Conservation (phyloP, 1,140 invertebrate species). For the Aradophagus sp. region DNA sequence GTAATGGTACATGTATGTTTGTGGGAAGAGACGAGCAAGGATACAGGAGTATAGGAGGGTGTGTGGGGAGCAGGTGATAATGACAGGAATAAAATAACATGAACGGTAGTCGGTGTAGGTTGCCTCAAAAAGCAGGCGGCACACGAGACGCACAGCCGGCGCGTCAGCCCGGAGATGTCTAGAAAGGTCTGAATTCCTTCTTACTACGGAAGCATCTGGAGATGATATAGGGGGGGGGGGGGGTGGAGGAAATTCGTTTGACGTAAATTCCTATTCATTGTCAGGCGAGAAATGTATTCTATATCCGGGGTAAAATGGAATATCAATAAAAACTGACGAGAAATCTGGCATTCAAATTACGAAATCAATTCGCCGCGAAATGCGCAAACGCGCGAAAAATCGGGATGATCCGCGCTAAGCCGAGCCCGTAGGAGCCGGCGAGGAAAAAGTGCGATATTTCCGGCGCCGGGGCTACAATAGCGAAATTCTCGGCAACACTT, state of each 20-base stretch:
- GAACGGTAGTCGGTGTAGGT: too few relatives aligned
- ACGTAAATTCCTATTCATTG: constrained; percentile 17
- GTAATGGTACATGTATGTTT: too few relatives aligned
- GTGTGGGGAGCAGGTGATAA: too few relatives aligned
- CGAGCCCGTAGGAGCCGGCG: constrained; percentile 36
- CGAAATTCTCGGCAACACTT: constrained; percentile 50
- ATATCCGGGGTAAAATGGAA: constrained; percentile 25
- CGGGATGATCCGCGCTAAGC: constrained; percentile 44
- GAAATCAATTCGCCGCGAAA: constrained; percentile 41
- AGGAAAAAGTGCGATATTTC: constrained; percentile 49
- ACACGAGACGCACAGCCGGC: too few relatives aligned
- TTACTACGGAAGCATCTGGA: too few relatives aligned
- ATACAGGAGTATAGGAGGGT: too few relatives aligned
- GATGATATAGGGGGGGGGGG: too few relatives aligned
- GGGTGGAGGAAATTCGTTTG: constrained; percentile 27
- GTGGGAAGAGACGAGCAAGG: too few relatives aligned
- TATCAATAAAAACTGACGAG: constrained; percentile 34
- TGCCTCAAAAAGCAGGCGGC: too few relatives aligned
- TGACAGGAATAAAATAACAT: too few relatives aligned
- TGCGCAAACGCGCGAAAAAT: constrained; percentile 39
- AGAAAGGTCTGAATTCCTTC: too few relatives aligned
- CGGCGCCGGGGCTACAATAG: constrained; percentile 23
- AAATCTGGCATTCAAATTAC: constrained; percentile 44
- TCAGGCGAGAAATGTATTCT: constrained; percentile 22
- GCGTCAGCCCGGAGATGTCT: too few relatives aligned